phyloP scores from a whole-genome alignment of 2,797 vertebrate species.

The Diglossa cyanea region DNA sequence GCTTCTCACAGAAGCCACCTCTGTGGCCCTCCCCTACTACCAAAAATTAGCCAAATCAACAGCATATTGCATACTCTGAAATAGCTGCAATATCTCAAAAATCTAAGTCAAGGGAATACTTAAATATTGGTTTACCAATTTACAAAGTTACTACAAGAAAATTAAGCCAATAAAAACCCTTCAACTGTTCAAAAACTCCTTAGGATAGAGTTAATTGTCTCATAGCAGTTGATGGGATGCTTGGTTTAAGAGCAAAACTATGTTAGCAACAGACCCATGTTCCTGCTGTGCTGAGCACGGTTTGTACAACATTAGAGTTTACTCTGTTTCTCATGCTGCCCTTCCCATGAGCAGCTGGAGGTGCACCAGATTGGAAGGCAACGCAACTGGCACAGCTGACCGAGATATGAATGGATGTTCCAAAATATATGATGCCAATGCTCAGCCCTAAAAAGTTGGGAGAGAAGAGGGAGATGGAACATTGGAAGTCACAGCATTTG shows the following conservation, averaged over 20 bases:
- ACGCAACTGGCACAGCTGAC: neutral
- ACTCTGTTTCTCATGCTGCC: neutral
- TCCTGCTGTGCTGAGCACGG: neutral
- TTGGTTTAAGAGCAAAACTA: neutral
- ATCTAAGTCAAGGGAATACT: neutral
- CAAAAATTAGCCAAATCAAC: neutral
- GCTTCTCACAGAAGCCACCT: neutral
- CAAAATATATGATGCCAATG: too few relatives aligned
- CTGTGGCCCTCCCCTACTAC: too few relatives aligned
- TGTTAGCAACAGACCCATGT: neutral
- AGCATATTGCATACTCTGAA: neutral
- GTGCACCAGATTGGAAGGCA: neutral
- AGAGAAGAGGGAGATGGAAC: neutral
- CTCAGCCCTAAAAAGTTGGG: neutral
- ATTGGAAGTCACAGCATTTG: neutral
- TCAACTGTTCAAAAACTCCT: rapidly evolving
- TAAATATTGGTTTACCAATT: neutral
- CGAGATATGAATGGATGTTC: neutral
- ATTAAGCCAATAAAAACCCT: neutral
- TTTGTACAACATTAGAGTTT: neutral
- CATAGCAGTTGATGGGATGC: neutral
- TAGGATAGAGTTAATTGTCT: neutral
- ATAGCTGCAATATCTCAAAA: neutral
- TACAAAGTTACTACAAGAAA: neutral
- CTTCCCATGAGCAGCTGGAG: neutral